Percentiles rank a stretch among this genome's conserved stretches.
phyloP scores from a whole-genome alignment of 2,888 invertebrate genomes.

The Pseudococcus jackbeardsleyi region DNA sequence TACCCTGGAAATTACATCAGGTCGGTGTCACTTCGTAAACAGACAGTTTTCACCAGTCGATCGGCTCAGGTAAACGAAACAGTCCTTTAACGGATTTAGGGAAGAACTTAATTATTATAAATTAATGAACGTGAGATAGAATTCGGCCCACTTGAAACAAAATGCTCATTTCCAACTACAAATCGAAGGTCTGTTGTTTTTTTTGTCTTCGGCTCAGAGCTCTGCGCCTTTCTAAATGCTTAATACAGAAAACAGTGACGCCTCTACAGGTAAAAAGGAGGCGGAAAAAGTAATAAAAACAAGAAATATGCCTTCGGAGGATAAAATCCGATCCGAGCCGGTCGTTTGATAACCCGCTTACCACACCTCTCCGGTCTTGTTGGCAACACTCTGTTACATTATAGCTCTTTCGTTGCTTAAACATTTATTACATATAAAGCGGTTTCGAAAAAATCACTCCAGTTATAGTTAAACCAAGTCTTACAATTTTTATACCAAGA shows the following conservation, averaged over 20 bases:
- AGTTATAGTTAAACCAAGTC: constrained; percentile 50
- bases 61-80: constrained; percentile 31
- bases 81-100: constrained; percentile 50
- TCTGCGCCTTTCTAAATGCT: constrained; percentile 53
- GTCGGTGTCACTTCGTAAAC: constrained; percentile 53
- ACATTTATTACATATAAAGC: constrained; percentile 51
- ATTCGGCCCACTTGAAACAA: constrained; percentile 64
- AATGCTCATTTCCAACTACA: constrained; percentile 62
- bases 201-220: constrained; percentile 30
- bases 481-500: constrained; percentile 43
- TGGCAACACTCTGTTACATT: constrained; percentile 60
- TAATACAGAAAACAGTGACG: constrained; percentile 63
- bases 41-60: constrained; percentile 50
- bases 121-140: constrained; percentile 62
- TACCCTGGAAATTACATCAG: constrained; percentile 32
- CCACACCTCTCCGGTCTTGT: constrained; percentile 60
- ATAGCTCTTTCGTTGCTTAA: constrained; percentile 50
- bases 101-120: constrained; percentile 65
- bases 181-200: constrained; percentile 49
- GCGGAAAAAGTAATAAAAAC: constrained; percentile 64
- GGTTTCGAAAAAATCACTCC: constrained; percentile 59
- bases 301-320: constrained; percentile 64
- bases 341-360: constrained; percentile 63
- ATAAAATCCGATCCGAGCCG: constrained; percentile 61
- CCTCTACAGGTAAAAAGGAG: constrained; percentile 64